A percentile compares a stretch with the other conserved stretches of the same genome.
Evolutionary conservation across 2,797 vertebrate species (phyloP).

Genomic region (Bothrops alternatus): DNA sequence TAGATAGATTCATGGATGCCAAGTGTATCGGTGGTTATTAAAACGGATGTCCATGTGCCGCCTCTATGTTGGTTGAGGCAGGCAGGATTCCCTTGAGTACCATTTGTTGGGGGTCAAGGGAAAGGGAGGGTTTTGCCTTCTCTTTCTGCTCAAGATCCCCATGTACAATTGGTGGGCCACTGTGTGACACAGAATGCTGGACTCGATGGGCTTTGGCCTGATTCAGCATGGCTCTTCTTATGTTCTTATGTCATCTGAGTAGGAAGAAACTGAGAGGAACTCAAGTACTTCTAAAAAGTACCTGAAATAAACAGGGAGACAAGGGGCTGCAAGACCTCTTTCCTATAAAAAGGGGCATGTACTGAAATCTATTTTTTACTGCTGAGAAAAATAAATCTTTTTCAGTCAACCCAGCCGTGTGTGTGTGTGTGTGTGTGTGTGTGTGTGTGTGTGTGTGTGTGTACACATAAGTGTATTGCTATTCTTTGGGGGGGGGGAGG

Average conservation of each 20-base stretch:
- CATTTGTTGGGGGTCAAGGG: too few species aligned
- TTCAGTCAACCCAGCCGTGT: not conserved
- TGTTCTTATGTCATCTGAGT: conserved; percentile 26
- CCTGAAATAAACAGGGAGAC: not conserved
- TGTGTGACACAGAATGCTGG: too few species aligned
- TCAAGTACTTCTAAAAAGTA: conserved; percentile 36
- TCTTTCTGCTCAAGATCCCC: too few species aligned
- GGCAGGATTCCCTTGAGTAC: too few species aligned
- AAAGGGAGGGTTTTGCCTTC: too few species aligned
- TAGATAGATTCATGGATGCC: too few species aligned
- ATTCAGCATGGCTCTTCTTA: too few species aligned
- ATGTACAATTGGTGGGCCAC: too few species aligned
- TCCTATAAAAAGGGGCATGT: not conserved
- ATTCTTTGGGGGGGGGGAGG: not conserved
- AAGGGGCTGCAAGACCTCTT: not conserved
- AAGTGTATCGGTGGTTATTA: too few species aligned
- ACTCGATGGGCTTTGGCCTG: too few species aligned
- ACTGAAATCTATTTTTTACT: not conserved
- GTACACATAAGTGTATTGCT: not conserved
- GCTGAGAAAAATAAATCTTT: not conserved
- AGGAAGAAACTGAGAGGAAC: conserved; percentile 49
- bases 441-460: not conserved
- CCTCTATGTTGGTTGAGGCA: too few species aligned
- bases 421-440: not conserved
- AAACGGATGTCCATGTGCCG: too few species aligned